Evolutionary conservation across 2,888 invertebrate species (phyloP).

Genomic region (Andrena haemorrhoa): DNA sequence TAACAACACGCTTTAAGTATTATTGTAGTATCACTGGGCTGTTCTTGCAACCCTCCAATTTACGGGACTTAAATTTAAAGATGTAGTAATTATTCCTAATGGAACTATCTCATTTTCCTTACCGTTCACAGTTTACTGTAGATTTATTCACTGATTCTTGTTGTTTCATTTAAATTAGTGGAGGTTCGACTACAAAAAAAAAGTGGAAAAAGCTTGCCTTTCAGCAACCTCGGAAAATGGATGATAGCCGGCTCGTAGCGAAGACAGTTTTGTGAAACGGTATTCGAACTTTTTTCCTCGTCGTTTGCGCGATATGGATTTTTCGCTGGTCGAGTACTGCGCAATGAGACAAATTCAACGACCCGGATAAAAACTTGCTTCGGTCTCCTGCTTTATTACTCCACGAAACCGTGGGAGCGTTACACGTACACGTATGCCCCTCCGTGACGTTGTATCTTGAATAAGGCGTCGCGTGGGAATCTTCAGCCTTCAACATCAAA

Average conservation of each 20-base stretch:
- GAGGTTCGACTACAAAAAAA: no score
- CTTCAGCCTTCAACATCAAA: not conserved
- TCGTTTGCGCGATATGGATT: constrained; percentile 42
- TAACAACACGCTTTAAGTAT: no score
- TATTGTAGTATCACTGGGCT: no score
- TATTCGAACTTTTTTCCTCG: not conserved
- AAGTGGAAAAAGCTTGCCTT: not conserved
- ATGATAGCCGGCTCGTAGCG: not conserved
- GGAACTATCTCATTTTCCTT: no score
- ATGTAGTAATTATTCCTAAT: no score
- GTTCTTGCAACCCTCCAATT: no score
- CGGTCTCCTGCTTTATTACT: constrained; percentile 35
- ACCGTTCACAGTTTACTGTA: no score
- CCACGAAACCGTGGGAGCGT: not conserved
- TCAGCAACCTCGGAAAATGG: not conserved
- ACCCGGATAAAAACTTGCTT: constrained; percentile 41
- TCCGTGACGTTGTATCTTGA: not conserved
- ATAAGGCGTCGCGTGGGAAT: not conserved
- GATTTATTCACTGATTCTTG: no score
- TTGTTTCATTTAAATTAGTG: no score
- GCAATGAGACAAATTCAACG: constrained; percentile 47
- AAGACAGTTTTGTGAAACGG: not conserved
- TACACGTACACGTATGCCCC: not conserved
- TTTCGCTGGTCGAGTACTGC: constrained; percentile 35
- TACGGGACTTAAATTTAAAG: no score